Evolutionary conservation across 2,797 vertebrate species (phyloP).

Genomic region (Molossus alvarezi): DNA sequence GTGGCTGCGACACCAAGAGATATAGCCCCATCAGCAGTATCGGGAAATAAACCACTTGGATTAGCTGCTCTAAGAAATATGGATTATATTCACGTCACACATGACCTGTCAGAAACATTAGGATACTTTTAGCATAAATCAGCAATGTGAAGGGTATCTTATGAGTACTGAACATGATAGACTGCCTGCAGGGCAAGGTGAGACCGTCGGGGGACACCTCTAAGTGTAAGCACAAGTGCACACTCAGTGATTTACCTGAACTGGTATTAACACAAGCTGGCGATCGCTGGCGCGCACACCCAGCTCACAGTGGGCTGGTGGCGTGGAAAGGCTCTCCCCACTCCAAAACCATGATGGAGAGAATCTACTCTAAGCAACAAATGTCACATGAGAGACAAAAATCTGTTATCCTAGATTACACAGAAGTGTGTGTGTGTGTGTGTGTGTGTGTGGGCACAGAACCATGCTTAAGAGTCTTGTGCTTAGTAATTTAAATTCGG

Average conservation of each 20-base stretch:
- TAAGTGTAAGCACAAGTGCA: not conserved
- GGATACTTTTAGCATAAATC: constrained; percentile 94
- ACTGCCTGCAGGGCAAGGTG: constrained; percentile 82
- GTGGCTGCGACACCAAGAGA: constrained; percentile 90
- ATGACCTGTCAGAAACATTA: constrained; percentile 94
- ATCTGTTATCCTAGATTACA: not conserved
- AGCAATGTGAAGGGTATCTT: constrained; percentile 91
- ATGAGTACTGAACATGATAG: constrained; percentile 87
- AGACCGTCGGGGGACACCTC: constrained; percentile 71
- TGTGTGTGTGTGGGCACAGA: not conserved
- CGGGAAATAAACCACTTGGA: constrained; percentile 92
- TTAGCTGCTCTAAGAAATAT: constrained; percentile 95
- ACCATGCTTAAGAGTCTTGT: not conserved
- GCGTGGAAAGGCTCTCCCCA: not conserved
- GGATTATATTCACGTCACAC: constrained; percentile 95
- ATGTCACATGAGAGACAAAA: not conserved
- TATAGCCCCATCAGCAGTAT: constrained; percentile 94
- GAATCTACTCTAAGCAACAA: constrained; percentile 46
- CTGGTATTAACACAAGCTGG: not conserved
- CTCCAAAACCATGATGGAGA: not conserved
- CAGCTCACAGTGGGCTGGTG: not conserved
- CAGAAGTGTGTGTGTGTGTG: not conserved
- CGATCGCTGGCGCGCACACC: not conserved
- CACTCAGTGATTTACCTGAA: not conserved
- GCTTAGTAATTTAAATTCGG: not conserved